Evolutionary conservation across 2,888 invertebrate species (phyloP), one percentile per base, ranked within the genome.

Genomic region (Mayetiola destructor): DNA sequence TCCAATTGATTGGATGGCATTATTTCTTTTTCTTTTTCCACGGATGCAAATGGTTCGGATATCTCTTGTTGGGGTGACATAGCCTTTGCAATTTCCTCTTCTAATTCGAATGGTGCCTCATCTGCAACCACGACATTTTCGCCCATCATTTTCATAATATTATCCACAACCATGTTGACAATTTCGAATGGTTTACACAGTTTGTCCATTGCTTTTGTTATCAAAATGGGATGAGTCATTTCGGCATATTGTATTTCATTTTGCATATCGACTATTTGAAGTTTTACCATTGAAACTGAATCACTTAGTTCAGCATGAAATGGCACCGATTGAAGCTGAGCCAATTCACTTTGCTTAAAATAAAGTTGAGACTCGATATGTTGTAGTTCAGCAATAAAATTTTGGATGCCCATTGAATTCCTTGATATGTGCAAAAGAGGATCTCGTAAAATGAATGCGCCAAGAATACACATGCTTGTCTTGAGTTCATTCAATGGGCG

Each of bases 361-460:
- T 55, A 58, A 14, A 55, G 21, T 42, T 58, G 48, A 1, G 55
- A 55, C 32, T 58, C 55, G 14, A 58, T 21, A 12, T 55, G 37
- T 27, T 55, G 55, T 14, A 42, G 20, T 18, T 30, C 18, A 16
- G 55, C 27, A 35, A 57, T 53, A 6, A 52, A 57, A 16, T 23
- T 27, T 53, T 53, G 36, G 37, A 57, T 48, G 35, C 53, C 57
- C 1, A 35, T 8, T 10, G 36, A 35, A 29, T 52, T 57, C 23
- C 57, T 16, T 12, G 56, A 40, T 3, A 56, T 55, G 10, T 55
- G 27, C 14, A 23, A 21, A 9, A 55, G n/a, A 14, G 55, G 36
- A 37, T 55, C 36, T n/a, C 21, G 5, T 16, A 37, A 21, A 37
- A 36, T 55, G 16, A 36, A 55, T 37, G 35, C 27, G 12, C 37